phyloP scores from a whole-genome alignment of 2,888 invertebrate genomes.

The Neoscelio sp. region DNA sequence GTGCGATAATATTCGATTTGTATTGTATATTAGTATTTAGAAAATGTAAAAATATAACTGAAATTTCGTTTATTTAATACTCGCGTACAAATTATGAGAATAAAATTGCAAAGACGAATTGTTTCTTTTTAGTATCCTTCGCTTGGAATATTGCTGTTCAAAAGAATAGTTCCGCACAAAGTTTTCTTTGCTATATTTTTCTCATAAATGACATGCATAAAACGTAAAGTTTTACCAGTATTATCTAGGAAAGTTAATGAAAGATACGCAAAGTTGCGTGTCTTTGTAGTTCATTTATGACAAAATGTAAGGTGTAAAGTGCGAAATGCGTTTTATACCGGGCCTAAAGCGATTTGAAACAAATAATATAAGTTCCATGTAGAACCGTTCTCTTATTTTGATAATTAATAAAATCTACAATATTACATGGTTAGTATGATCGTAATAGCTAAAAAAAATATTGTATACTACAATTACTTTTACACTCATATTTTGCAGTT shows the following conservation, averaged over 20 bases:
- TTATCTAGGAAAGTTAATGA: conserved; percentile 40
- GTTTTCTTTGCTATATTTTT: conserved; percentile 8
- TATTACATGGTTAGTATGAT: no score
- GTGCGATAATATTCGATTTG: no score
- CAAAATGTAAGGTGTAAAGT: conserved; percentile 36
- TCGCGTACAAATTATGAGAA: no score
- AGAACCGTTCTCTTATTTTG: conserved; percentile 45
- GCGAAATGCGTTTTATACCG: conserved; percentile 27
- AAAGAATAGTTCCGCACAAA: no score
- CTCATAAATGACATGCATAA: conserved; percentile 16
- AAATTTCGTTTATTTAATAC: no score
- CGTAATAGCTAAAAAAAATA: conserved; percentile 46
- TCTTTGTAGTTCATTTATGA: conserved; percentile 44
- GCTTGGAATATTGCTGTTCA: no score
- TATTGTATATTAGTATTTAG: no score
- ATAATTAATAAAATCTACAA: no score
- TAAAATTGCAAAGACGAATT: no score
- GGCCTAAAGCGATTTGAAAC: conserved; percentile 27
- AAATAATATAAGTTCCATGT: conserved; percentile 40
- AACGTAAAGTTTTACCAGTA: not conserved
- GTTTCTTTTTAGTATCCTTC: no score
- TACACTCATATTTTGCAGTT: conserved; percentile 43
- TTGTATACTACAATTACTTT: conserved; percentile 39
- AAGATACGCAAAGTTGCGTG: conserved; percentile 33
- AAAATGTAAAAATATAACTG: no score